Percentiles rank a stretch among this genome's conserved stretches.
Conservation (phyloP, 2,888 invertebrate genomes). For the Candidula unifasciata region DNA sequence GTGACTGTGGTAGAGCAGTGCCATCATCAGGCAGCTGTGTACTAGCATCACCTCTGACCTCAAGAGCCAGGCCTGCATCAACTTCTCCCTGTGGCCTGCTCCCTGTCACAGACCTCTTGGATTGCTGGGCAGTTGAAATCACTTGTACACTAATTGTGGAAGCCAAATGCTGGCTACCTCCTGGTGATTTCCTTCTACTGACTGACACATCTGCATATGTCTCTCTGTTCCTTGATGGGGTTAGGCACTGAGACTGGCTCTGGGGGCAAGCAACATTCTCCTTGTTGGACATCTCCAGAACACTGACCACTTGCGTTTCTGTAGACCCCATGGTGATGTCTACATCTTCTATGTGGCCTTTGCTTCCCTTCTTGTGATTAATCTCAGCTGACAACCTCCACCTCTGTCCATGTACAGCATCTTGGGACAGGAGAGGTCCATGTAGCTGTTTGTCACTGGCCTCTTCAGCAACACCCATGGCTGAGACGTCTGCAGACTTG, state of each 20-base stretch:
- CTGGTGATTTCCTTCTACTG: too few species aligned
- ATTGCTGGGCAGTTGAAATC: conserved; percentile 7
- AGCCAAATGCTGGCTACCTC: too few species aligned
- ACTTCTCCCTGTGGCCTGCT: background rate
- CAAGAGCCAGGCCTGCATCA: background rate
- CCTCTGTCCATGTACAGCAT: too few species aligned
- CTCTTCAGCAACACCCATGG: too few species aligned
- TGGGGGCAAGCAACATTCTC: background rate
- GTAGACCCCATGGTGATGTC: background rate
- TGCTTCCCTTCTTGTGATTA: background rate
- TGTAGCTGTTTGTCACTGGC: too few species aligned
- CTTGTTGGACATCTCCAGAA: conserved; percentile 11
- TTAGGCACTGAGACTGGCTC: too few species aligned
- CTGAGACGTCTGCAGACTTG: too few species aligned
- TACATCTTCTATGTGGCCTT: background rate
- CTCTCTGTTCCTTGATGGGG: too few species aligned
- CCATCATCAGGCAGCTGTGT: background rate
- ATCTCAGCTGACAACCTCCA: too few species aligned
- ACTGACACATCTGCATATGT: too few species aligned
- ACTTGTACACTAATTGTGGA: too few species aligned
- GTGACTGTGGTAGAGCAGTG: background rate
- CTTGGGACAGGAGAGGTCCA: too few species aligned
- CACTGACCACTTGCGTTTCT: background rate
- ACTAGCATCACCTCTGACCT: background rate
- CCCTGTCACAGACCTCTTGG: background rate